Evolutionary conservation across 2,888 invertebrate genomes (phyloP), one percentile per base, ranked within the genome.

Genomic region (Polyploca ridens): DNA sequence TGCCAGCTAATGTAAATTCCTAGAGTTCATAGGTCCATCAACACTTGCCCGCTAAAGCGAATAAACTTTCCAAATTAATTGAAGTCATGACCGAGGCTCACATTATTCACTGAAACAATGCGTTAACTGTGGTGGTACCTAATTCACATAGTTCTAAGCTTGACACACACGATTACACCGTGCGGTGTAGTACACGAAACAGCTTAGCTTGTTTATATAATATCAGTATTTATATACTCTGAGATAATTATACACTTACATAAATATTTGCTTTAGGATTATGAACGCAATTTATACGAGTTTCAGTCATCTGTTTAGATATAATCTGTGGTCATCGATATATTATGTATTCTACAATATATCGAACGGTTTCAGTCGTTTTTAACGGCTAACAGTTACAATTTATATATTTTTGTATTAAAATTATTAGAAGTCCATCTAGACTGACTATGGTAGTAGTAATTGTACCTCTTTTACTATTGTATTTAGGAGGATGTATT

Each of bases 41-140:
- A 60, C 61, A 60, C 7, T 60, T 61, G 41, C 62, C 65, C 63
- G 59, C 74, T 69, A 66, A 70, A 75, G 72, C 70, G 71, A 69
- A 6, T 35, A 35, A 78, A 81, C 73, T 75, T 76, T 73, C 60
- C 63, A 70, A 74, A 77, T 81, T 77, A 77, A 79, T 81, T 71
- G 68, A 71, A 75, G 74, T 69, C 69, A 71, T 70, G 68, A 63
- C 69, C 66, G 58, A 44, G 44, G 62, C 58, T 67, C 70, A 72
- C 70, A 76, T 70, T 73, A 73, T 76, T 73, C 68, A 64, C 66
- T 65, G 59, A 66, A 78, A 78, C 76, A 69, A 75, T 78, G 71
- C 75, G 71, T 69, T 67, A 70, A 41, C 61, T 61, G 63, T 62
- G 59, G 63, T 46, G 58, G 64, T 67, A 62, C 71, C 70, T 73